These are phyloP conservation scores for Galemys pyrenaicus DNA, from an alignment of 2,113 vertebrate species.

Conservation along the genomic window DNA sequence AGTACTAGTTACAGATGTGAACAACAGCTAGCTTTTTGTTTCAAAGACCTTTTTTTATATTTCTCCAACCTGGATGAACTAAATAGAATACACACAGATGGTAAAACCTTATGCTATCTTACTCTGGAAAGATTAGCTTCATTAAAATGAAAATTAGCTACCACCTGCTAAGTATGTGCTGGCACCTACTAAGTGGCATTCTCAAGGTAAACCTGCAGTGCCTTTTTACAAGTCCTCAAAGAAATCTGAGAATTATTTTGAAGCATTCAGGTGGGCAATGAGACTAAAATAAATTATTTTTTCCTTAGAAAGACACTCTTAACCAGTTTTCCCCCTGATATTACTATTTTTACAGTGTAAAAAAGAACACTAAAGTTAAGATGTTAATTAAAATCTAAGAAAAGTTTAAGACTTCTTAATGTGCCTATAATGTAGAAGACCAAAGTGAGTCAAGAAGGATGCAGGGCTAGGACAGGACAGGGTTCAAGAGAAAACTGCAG, in stretches of 20 bases:
- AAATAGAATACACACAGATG: constrained; percentile 79
- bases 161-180: constrained; percentile 72
- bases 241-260: constrained; percentile 15
- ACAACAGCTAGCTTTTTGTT: constrained; percentile 68
- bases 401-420: background rate
- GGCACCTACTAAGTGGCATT: constrained; percentile 72
- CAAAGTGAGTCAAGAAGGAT: background rate
- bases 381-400: background rate
- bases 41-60: constrained; percentile 44
- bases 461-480: no score
- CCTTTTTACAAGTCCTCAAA: constrained; percentile 2
- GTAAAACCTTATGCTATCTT: constrained; percentile 77
- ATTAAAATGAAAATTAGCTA: constrained; percentile 80
- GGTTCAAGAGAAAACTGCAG: no score
- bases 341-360: background rate
- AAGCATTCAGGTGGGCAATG: constrained; percentile 1
- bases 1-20: constrained; percentile 36
- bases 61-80: constrained; percentile 68
- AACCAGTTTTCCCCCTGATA: background rate
- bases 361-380: constrained; percentile 2
- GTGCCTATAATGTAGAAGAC: background rate
- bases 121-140: constrained; percentile 75
- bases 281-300: background rate
- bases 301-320: background rate
- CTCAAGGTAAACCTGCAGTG: background rate